Evolutionary conservation across 2,113 vertebrate genomes (phyloP), one percentile per base, ranked within the genome.

Genomic region (Platichthys stellatus): DNA sequence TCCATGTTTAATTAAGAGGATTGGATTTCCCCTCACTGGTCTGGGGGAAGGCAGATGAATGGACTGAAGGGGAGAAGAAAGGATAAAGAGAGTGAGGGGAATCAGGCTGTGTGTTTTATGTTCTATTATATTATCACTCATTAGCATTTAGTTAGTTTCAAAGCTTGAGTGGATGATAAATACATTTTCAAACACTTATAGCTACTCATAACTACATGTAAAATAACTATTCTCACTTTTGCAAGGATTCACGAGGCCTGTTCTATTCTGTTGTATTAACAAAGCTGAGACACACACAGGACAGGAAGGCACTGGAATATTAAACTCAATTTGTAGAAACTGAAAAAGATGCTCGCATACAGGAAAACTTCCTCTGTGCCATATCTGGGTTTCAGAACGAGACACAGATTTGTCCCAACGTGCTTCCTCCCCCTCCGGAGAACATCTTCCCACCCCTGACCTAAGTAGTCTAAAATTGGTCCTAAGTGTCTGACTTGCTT

Each of bases 1-100:
- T 87, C 81, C 66, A 69, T 80, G 86, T 93, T 95, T 93, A 94
- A 95, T 94, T 94, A 92, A 92, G 86, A 87, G 80, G 86, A 94
- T 91, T 86, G 78, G 84, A 89, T 91, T 92, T 90, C 82, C 86
- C 80, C 54, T 75, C 47, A 31, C 31, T 80, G 82, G 77, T 80
- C 58, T 47, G 60, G 54, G 63, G 62, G 68, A 82, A 78, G 78
- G 73, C 68, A 81, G 83, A 76, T 23, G n/a, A 74, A 63, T 53
- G 24, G 61, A 65, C 51, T 53, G 69, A 81, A 78, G 56, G 64
- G 62, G 62, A 82, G 21, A 11, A 35, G 24, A 28, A 62, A 40
- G 18, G 58, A 70, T 17, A 51, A 1, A 18, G 18, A 47, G 13
- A 18, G 47, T 5, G 47, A 51, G 47, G 18, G 20, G 57, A 24